phyloP scores from a whole-genome alignment of 2,113 vertebrate species.

The Hepsetus odoe region DNA sequence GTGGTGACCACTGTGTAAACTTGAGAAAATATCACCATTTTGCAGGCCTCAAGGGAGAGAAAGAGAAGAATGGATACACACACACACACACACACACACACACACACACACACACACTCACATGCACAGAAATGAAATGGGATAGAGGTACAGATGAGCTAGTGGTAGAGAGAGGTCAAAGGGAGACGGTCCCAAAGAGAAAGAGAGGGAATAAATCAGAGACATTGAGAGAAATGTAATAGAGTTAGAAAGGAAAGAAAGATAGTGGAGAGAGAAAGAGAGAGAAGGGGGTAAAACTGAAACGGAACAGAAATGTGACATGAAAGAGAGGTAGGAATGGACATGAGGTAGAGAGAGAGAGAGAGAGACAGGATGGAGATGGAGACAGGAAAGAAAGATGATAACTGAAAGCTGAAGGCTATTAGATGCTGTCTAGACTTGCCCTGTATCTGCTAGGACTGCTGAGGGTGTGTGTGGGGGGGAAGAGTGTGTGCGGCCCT shows the following conservation, averaged over 20 bases:
- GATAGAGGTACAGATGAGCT: not conserved
- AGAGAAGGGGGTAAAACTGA: not conserved
- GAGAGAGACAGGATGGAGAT: not conserved
- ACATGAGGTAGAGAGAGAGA: not conserved
- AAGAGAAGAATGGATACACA: not conserved
- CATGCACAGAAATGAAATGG: too few relatives aligned
- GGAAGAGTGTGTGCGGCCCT: not conserved
- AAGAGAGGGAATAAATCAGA: not conserved
- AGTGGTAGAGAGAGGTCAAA: not conserved
- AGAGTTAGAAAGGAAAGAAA: not conserved
- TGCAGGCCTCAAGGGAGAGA: not conserved
- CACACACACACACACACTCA: too few relatives aligned
- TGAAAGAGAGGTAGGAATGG: not conserved
- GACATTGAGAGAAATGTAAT: not conserved
- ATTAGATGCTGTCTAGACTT: conserved; percentile 26
- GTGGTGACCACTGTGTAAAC: not conserved
- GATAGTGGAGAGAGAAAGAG: not conserved
- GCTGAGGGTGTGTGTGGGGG: conserved; percentile 30
- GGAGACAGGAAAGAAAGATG: not conserved
- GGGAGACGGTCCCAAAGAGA: not conserved
- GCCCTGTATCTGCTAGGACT: conserved; percentile 20
- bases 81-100: not conserved
- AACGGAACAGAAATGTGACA: too few relatives aligned
- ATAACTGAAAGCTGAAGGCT: conserved; percentile 7
- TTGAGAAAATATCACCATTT: not conserved